Evolutionary conservation across 1,140 invertebrate genomes (phyloP), one percentile per base, ranked within the genome.

Genomic region (Ruditapes philippinarum): DNA sequence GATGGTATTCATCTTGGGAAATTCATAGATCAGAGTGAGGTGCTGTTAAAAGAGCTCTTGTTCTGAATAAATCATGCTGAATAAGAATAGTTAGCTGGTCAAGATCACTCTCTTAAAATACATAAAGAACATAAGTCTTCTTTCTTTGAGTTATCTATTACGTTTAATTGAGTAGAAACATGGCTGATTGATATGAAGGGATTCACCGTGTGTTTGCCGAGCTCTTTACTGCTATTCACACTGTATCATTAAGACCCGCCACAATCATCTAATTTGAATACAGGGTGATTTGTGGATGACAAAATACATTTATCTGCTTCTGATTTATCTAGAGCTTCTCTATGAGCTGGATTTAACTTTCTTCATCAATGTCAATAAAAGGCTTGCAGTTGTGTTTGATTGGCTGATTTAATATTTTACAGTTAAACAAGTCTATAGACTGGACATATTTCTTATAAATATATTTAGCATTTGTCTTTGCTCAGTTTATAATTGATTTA

Each of bases 251-350:
- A 86, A 42, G 40, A 45, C 14, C 25, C 42, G 31, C 28, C 31
- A 33, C 60, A 74, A 76, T 86, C 49, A 38, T 76, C 83, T 86
- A 17, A 86, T 86, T 86, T 86, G 65, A 86, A 86, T 86, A 86
- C 83, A 25, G 31, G 42, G 65, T 86, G 83, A 86, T 86, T 76
- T 54, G 51, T 54, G 83, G 49, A 68, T 74, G 73, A 86, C 49
- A 60, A 86, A 86, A 86, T 86, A 86, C 83, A 86, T 86, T 86
- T 86, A 86, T 86, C 83, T 73, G 40, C 40, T 25, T 76, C 33
- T 74, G 83, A 86, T 86, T 81, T 86, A 86, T 76, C 38, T 45
- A 60, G n/a, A 57, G 17, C 70, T 76, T 33, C 17, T 40, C 31
- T 57, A 14, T 86, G 83, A 60, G 31, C 38, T 28, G 31, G 68